Conservation (phyloP, 2,113 vertebrate species). For the Oenanthe melanoleuca region DNA sequence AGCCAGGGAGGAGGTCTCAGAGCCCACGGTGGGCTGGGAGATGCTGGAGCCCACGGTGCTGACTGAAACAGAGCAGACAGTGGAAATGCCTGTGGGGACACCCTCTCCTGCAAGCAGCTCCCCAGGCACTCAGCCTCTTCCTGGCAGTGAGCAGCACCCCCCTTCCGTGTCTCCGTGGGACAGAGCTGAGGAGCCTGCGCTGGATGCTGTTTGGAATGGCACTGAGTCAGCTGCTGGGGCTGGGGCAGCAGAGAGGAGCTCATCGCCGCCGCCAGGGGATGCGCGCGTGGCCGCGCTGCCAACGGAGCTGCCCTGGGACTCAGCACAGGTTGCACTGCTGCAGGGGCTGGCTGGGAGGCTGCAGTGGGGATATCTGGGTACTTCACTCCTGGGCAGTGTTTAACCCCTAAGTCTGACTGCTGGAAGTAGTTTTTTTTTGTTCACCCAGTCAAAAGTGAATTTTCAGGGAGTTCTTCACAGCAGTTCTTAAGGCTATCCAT, state of each 20-base stretch:
- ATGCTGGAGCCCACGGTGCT: not conserved
- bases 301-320: conserved; percentile 73
- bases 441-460: not conserved
- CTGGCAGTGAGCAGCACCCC: not conserved
- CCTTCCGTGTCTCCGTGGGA: conserved; percentile 8
- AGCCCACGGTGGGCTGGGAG: not conserved
- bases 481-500: not conserved
- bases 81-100: not conserved
- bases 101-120: not conserved
- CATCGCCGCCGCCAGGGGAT: conserved; percentile 36
- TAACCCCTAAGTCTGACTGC: not conserved
- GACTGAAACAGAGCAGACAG: not conserved
- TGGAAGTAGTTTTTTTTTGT: not conserved
- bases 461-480: not conserved
- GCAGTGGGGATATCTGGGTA: not conserved
- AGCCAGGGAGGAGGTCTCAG: not conserved
- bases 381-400: not conserved
- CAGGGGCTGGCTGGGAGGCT: not conserved
- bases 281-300: not conserved
- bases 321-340: conserved; percentile 70
- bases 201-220: conserved; percentile 29
- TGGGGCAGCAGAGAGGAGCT: not conserved
- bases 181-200: not conserved
- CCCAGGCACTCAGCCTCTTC: not conserved
- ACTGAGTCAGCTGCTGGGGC: conserved; percentile 14